Base-by-base conservation (phyloP, 2,797 vertebrate genomes). In the Esox masquinongy region DNA sequence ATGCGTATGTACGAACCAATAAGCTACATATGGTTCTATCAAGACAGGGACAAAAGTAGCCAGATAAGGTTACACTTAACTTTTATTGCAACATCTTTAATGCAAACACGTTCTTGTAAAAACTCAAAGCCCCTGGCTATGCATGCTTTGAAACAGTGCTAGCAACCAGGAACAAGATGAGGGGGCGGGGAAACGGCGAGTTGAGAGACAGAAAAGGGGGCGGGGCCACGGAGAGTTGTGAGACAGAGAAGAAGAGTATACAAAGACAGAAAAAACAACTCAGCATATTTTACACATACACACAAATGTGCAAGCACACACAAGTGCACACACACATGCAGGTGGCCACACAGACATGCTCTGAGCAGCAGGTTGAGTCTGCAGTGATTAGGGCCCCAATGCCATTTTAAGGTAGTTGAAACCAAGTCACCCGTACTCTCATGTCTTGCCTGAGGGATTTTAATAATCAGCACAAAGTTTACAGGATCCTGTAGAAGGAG, bases 371-470 rank as follows among this genome's bases (percentile, higher is more conserved):
- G 63, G 29, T 34, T 67, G 29, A 67, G 64, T 8, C 31, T 19
- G 15, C 64, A 19, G 29, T 31, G 31, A 34, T 67, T 17, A 4
- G 16, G 64, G 64, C 64, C 31, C 64, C 29, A 34, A 34, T 31
- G 31, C 26, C 31, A 67, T 67, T 67, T 34, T 16, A 67, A 31
- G 64, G 64, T 34, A 11, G 31, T 67, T 34, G 5, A 67, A 36
- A 67, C 61, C 64, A 67, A 67, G 29, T 67, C 64, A 34, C 64
- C 29, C 64, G 31, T 67, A 16, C 26, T 67, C 31, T 36, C 64
- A 36, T 19, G 31, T 29, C 16, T 29, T 67, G 31, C 31, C 64
- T 67, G 31, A 19, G 17, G 29, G 64, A 34, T 67, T 67, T 67
- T 67, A 31, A 67, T 36, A 31, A 34, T 67, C 64, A 31, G 31